phyloP scores from a whole-genome alignment of 2,888 invertebrate genomes.

The Orthosia cruda region DNA sequence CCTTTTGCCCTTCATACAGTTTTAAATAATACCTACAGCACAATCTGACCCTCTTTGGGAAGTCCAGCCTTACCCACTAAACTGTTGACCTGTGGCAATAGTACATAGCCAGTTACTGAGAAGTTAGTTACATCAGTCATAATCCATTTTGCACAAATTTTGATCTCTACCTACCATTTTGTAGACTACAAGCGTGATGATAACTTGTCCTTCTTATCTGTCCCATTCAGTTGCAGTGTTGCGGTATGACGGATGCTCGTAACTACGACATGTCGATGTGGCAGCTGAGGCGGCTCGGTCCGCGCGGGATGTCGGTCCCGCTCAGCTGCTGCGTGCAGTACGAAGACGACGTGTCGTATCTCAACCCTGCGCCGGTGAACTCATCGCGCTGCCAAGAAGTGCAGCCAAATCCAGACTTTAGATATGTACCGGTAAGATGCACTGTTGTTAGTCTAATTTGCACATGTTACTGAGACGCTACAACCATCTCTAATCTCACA shows the following conservation, averaged over 20 bases:
- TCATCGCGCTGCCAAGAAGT: constrained; percentile 94
- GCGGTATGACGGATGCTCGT: constrained; percentile 95
- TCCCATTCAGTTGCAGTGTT: constrained; percentile 93
- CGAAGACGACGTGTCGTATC: constrained; percentile 91
- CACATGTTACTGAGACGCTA: not conserved
- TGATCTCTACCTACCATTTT: not conserved
- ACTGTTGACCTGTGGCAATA: constrained; percentile 1
- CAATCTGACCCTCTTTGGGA: not conserved
- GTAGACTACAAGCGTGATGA: not conserved
- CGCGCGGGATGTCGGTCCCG: constrained; percentile 93
- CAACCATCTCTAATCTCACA: not conserved
- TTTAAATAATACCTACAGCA: too few relatives aligned
- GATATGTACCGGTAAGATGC: constrained; percentile 91
- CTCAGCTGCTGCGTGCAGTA: constrained; percentile 94
- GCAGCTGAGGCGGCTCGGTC: constrained; percentile 95
- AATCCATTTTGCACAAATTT: not conserved
- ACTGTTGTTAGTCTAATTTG: not conserved
- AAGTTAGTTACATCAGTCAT: not conserved
- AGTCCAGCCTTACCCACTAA: not conserved
- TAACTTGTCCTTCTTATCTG: not conserved
- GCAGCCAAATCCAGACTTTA: constrained; percentile 91
- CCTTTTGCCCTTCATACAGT: not conserved
- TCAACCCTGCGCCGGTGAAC: constrained; percentile 95
- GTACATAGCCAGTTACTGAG: not conserved
- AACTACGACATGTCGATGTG: constrained; percentile 96